Percentiles rank a stretch among this genome's conserved stretches.
Evolutionary conservation across 2,888 invertebrate species (phyloP).

Genomic region (Eubasilissa splendida): DNA sequence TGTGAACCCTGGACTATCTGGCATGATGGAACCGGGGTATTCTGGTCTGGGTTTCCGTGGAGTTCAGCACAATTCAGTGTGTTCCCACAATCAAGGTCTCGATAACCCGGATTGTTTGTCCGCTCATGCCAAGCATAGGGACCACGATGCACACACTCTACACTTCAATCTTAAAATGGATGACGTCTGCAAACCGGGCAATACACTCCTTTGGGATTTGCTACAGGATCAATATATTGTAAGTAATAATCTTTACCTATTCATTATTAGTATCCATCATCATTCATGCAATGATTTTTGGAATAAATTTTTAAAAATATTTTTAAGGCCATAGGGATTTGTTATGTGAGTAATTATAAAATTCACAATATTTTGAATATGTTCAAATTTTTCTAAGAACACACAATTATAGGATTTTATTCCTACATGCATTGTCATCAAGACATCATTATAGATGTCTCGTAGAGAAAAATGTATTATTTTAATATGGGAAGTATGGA

Average conservation of each 20-base stretch:
- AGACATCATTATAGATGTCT: no score
- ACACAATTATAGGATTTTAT: no score
- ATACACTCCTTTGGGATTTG: slow-evolving; percentile 94
- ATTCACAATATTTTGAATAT: no score
- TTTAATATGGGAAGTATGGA: no score
- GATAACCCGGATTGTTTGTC: slow-evolving; percentile 44
- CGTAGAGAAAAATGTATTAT: no score
- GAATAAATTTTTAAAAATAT: no score
- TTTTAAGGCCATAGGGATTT: no score
- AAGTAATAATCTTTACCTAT: slow-evolving; percentile 63
- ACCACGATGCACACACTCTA: slow-evolving; percentile 42
- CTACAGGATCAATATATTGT: slow-evolving; percentile 93
- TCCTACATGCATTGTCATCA: no score
- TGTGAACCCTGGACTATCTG: slow-evolving; percentile 53
- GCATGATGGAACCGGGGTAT: slow-evolving; percentile 53
- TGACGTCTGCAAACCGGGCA: slow-evolving; percentile 91
- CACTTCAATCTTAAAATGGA: slow-evolving; percentile 72
- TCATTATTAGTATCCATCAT: not conserved
- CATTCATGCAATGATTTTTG: no score
- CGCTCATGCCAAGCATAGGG: slow-evolving; percentile 43
- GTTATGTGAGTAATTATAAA: no score
- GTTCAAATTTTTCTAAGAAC: no score
- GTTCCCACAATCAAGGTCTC: slow-evolving; percentile 40
- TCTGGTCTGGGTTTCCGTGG: slow-evolving; percentile 53
- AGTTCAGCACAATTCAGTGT: slow-evolving; percentile 41